Base-by-base conservation (phyloP, 2,113 vertebrate genomes). In the Dolichotis patagonum region DNA sequence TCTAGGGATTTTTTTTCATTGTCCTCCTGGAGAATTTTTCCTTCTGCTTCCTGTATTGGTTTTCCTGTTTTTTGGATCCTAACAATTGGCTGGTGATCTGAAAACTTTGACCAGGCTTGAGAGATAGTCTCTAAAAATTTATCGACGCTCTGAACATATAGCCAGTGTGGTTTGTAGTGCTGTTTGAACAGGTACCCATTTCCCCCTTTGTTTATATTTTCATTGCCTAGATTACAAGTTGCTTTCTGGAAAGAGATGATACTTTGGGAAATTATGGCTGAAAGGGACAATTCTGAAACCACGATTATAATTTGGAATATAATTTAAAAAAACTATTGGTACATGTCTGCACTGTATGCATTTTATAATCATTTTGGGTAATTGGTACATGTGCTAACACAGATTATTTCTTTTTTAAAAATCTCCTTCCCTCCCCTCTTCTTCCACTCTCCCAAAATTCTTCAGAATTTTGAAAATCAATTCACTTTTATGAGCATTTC, bases 401-500 rank as follows among this genome's bases (percentile, higher is more conserved):
- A n/a, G 65, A 7, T 69, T 63, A 19, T 63, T 62, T 62, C 24
- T 62, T 28, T 63, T n/a, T 69, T 69, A 8, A 7, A n/a, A 67
- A 67, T 67, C 32, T 35, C 35, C 65, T 69, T 69, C 5, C 14
- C 65, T 69, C 32, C 2, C 65, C 32, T 69, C 65, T 69, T 69
- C 16, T 16, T 69, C 35, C 35, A 6, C n/a, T 30, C 65, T 69
- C 13, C 5, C 14, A 35, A n/a, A n/a, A n/a, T n/a, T 13, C 35
- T 67, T n/a, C 28, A 69, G 69, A 80, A 75, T 81, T 85, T 75
- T 88, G 26, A 81, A 85, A 28, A 56, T 73, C 22, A 58, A 0
- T 69, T 65, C 8, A 71, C 58, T 63, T 91, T 75, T 95, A 28
- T 77, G 49, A 85, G 83, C 12, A 73, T 80, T 96, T 94, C 52